Evolutionary conservation across 2,797 vertebrate genomes (phyloP).

Genomic region (Sebastes vulpes): DNA sequence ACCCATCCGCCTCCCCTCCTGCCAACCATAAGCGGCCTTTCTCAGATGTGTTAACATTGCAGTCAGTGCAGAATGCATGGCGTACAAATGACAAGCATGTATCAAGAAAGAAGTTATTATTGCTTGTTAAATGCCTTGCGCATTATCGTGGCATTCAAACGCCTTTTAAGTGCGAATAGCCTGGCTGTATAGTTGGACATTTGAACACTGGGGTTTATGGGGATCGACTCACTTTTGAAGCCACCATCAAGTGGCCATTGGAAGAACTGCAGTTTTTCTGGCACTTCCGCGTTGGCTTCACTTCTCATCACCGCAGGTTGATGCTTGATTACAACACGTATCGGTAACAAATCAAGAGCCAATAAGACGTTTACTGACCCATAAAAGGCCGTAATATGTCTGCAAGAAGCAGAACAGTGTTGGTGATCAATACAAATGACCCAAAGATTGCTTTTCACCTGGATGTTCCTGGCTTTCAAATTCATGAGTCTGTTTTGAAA

Average conservation of each 20-base stretch:
- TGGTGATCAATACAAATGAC: constrained; percentile 23
- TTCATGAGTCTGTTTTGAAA: constrained; percentile 13
- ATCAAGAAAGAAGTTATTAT: too few relatives aligned
- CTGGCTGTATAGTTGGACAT: too few relatives aligned
- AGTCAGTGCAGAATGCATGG: too few relatives aligned
- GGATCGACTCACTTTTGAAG: not conserved
- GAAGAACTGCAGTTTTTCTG: not conserved
- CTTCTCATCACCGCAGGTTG: not conserved
- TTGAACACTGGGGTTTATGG: not conserved
- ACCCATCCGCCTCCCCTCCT: too few relatives aligned
- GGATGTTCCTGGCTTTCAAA: constrained; percentile 8
- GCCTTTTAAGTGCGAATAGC: too few relatives aligned
- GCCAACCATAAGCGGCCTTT: too few relatives aligned
- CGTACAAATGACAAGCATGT: too few relatives aligned
- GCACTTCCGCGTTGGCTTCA: not conserved
- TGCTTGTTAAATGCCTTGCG: too few relatives aligned
- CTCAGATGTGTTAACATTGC: too few relatives aligned
- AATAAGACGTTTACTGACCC: constrained; percentile 32
- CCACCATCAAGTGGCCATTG: not conserved
- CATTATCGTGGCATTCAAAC: too few relatives aligned
- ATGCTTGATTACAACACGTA: not conserved
- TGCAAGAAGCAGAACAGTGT: not conserved
- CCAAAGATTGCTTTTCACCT: not conserved
- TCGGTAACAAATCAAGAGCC: constrained; percentile 1
- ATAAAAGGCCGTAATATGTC: constrained; percentile 5